Evolutionary conservation across 1,140 invertebrate species (phyloP).

Genomic region (Caenorhabditis briggsae): DNA sequence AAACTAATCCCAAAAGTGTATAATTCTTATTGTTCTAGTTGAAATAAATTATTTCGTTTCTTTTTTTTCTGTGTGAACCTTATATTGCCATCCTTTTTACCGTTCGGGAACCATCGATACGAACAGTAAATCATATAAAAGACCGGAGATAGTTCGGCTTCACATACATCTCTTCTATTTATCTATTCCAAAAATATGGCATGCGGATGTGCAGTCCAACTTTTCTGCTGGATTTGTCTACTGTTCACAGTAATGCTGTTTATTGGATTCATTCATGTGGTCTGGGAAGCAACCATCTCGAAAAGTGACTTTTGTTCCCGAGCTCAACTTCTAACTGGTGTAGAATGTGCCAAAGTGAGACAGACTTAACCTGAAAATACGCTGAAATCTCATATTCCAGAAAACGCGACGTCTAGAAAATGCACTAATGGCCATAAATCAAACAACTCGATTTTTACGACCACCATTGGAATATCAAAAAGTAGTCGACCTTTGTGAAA

Average conservation of each 20-base stretch:
- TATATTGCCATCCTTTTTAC: background rate
- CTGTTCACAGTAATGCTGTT: background rate
- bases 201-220: slow-evolving; percentile 5
- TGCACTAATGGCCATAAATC: background rate
- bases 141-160: too few species aligned
- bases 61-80: background rate
- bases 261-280: background rate
- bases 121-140: background rate
- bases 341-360: slow-evolving; percentile 20
- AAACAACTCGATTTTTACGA: slow-evolving; percentile 38
- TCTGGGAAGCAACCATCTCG: background rate
- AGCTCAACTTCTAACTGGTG: slow-evolving; percentile 5
- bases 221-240: slow-evolving; percentile 32
- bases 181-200: background rate
- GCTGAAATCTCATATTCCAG: background rate
- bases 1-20: background rate
- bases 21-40: background rate
- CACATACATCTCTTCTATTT: background rate
- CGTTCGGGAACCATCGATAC: slow-evolving; percentile 1
- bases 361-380: background rate
- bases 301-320: slow-evolving; percentile 3
- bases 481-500: slow-evolving; percentile 23
- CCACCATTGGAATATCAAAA: slow-evolving; percentile 16
- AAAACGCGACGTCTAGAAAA: background rate
- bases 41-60: slow-evolving; percentile 28